Base-by-base conservation (phyloP, 2,888 invertebrate genomes). In the Xestia ashworthii region DNA sequence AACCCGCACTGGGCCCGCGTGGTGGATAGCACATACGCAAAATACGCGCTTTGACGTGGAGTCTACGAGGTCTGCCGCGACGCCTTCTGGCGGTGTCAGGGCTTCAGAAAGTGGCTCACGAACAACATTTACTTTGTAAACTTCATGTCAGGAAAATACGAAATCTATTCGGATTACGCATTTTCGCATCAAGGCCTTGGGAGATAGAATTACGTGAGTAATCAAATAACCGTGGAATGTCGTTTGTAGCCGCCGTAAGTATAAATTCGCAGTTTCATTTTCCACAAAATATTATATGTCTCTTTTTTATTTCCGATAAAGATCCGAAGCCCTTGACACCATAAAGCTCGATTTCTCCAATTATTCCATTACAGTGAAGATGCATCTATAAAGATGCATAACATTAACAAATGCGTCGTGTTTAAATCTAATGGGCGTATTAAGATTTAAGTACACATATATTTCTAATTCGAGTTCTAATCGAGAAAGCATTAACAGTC, bases 401-500 rank as follows among this genome's bases (percentile, higher is more conserved):
- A 32, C 32, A 79, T 55, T 60, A 70, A 70, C 8, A 46, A 50
- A 74, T 53, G 53, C 66, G 22, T 67, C 66, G 71, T 71, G 66
- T 74, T 84, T 67, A 74, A 74, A 81, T 78, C 44, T 65, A 71
- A 81, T 78, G 67, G 74, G 46, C 44, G 53, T 84, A 81, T 84
- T 81, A 75, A 78, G 65, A 62, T 87, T 80, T 83, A 86, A 79
- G 76, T 83, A 77, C 66, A 73, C 50, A 80, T 71, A 82, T 81
- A 78, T 81, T 80, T 84, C 72, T 74, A 84, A 85, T 82, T 82
- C 66, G 67, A 82, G 66, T 77, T 82, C n/a, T 81, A 84, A 89
- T 84, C 87, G 80, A 81, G 81, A 87, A 82, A 81, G 83, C 86
- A 88, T 88, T 88, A 89, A 82, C 76, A 79, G 78, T 85, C 85